A percentile compares a stretch with the other conserved stretches of the same genome.
Evolutionary conservation across 2,888 invertebrate genomes (phyloP).

Genomic region (Melanargia galathea): DNA sequence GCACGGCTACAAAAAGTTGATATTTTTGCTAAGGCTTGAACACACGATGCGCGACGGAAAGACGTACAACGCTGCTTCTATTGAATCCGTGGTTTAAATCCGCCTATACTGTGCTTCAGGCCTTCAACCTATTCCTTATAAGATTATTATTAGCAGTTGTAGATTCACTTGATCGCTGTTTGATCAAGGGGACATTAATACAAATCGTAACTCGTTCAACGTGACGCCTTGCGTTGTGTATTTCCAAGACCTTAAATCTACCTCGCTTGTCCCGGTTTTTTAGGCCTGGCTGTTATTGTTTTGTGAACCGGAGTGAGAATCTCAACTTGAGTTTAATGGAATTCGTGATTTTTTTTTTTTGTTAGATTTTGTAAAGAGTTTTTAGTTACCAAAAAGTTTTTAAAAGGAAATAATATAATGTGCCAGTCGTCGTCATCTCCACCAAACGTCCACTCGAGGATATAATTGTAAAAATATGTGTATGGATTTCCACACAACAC

Average conservation of each 20-base stretch:
- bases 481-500: neutral
- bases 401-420: neutral
- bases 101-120: too few relatives aligned
- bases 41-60: neutral
- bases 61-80: neutral
- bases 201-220: too few relatives aligned
- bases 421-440: neutral
- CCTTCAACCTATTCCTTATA: too few relatives aligned
- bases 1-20: conserved; percentile 13
- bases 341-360: conserved; percentile 2
- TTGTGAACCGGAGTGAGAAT: conserved; percentile 18
- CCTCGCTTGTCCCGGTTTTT: conserved; percentile 14
- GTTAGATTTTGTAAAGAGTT: neutral
- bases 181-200: too few relatives aligned
- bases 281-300: conserved; percentile 17
- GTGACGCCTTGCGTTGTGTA: neutral
- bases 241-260: conserved; percentile 1
- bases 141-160: too few relatives aligned
- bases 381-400: neutral
- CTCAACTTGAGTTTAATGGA: conserved; percentile 16
- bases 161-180: too few relatives aligned
- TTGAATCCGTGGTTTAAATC: neutral
- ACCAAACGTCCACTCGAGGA: neutral
- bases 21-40: conserved; percentile 3
- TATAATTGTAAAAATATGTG: too few relatives aligned